Evolutionary conservation across 2,888 invertebrate species (phyloP).

Genomic region (Euclidia mi): DNA sequence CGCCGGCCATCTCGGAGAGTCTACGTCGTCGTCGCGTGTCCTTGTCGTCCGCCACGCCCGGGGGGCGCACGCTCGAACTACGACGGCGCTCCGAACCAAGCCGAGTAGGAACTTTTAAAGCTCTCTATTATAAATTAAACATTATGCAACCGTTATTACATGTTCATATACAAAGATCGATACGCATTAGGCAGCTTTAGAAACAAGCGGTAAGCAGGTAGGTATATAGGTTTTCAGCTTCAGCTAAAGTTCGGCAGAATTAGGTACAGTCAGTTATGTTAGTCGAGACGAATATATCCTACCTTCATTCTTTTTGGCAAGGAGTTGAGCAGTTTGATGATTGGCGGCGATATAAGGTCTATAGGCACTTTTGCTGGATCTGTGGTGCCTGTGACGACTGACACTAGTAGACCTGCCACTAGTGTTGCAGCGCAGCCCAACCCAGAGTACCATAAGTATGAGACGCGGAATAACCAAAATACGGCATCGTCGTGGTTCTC

Average conservation of each 20-base stretch:
- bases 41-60: constrained; percentile 80
- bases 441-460: constrained; percentile 97
- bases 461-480: constrained; percentile 92
- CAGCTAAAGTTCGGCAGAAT: too few relatives aligned
- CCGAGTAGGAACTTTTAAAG: constrained; percentile 75
- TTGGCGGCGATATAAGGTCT: constrained; percentile 92
- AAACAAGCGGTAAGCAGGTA: too few relatives aligned
- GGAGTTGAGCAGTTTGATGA: constrained; percentile 88
- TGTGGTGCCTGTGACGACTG: constrained; percentile 91
- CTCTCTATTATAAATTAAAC: constrained; percentile 68
- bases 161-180: background rate
- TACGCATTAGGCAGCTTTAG: too few relatives aligned
- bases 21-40: constrained; percentile 83
- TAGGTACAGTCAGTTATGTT: constrained; percentile 1
- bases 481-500: constrained; percentile 70
- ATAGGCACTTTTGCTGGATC: constrained; percentile 91
- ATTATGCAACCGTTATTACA: background rate
- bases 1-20: constrained; percentile 85
- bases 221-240: too few relatives aligned
- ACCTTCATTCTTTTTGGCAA: constrained; percentile 86
- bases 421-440: constrained; percentile 94
- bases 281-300: constrained; percentile 36
- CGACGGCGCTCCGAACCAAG: constrained; percentile 80
- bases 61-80: constrained; percentile 84
- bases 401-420: constrained; percentile 92